Evolutionary conservation across 2,797 vertebrate genomes (phyloP).

Genomic region (Macropus fuliginosus): DNA sequence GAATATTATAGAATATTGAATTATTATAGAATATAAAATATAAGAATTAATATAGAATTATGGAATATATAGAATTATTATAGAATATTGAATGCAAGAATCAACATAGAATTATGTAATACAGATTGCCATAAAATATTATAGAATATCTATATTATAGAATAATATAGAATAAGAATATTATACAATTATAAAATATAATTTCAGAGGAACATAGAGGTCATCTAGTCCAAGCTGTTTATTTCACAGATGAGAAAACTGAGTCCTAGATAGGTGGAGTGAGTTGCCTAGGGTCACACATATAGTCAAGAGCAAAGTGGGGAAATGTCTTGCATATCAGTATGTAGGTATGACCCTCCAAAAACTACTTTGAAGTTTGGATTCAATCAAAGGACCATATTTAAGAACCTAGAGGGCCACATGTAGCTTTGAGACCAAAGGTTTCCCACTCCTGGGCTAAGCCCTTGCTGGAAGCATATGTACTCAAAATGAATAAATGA

Average conservation of each 20-base stretch:
- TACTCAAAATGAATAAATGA: neutral
- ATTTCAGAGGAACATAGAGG: neutral
- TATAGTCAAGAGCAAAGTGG: neutral
- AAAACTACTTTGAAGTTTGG: neutral
- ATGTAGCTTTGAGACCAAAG: too few species aligned
- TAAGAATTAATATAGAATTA: too few species aligned
- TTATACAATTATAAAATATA: neutral
- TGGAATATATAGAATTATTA: too few species aligned
- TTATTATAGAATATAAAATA: too few species aligned
- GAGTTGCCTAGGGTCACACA: neutral
- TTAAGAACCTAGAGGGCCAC: too few species aligned
- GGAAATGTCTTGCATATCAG: neutral
- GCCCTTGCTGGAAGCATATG: neutral
- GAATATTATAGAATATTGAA: neutral
- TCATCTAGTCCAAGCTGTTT: neutral
- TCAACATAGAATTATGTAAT: too few species aligned
- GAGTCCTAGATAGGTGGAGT: neutral
- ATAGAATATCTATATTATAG: neutral
- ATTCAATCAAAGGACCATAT: too few species aligned
- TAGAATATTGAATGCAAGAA: too few species aligned
- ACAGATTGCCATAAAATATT: too few species aligned
- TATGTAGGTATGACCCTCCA: neutral
- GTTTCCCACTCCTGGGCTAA: neutral
- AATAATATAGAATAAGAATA: neutral
- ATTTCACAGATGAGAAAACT: neutral